A percentile compares a stretch with the other conserved stretches of the same genome.
phyloP scores from a whole-genome alignment of 2,797 vertebrate genomes.

The Phalanger gymnotis region DNA sequence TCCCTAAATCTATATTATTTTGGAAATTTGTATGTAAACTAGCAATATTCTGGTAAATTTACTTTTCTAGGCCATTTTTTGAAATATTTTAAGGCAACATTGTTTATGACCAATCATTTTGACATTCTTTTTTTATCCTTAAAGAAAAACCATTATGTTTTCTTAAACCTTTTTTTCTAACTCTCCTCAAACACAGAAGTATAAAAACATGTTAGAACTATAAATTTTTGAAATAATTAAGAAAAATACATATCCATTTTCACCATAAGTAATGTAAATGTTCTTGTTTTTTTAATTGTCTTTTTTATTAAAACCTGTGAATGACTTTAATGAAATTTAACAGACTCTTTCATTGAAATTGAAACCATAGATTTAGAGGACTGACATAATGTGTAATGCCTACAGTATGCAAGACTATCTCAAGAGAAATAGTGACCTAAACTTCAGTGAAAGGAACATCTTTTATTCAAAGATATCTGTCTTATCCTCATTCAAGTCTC shows the following conservation, averaged over 20 bases:
- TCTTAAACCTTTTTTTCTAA: conserved; percentile 27
- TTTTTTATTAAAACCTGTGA: conserved; percentile 43
- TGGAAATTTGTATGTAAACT: conserved; percentile 37
- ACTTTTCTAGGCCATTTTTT: conserved; percentile 48
- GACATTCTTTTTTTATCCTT: conserved; percentile 50
- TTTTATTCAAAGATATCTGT: not conserved
- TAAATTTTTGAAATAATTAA: conserved; percentile 28
- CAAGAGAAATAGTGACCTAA: not conserved
- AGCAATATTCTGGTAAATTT: not conserved
- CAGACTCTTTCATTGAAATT: conserved; percentile 73
- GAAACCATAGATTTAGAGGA: conserved; percentile 73
- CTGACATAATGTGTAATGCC: conserved; percentile 21
- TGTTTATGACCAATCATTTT: conserved; percentile 49
- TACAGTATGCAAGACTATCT: not conserved
- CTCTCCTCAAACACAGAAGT: conserved; percentile 53
- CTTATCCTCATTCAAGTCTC: not conserved
- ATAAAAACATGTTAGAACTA: conserved; percentile 44
- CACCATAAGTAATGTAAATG: not conserved
- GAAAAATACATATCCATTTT: conserved; percentile 39
- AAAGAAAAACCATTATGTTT: conserved; percentile 39
- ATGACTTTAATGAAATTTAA: conserved; percentile 20
- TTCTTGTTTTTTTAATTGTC: conserved; percentile 22
- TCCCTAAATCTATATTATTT: conserved; percentile 58
- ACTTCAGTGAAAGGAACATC: not conserved
- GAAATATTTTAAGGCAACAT: conserved; percentile 56